These are phyloP conservation scores for Amphipoea oculea DNA, from an alignment of 2,888 invertebrate genomes.

Conservation along the genomic window DNA sequence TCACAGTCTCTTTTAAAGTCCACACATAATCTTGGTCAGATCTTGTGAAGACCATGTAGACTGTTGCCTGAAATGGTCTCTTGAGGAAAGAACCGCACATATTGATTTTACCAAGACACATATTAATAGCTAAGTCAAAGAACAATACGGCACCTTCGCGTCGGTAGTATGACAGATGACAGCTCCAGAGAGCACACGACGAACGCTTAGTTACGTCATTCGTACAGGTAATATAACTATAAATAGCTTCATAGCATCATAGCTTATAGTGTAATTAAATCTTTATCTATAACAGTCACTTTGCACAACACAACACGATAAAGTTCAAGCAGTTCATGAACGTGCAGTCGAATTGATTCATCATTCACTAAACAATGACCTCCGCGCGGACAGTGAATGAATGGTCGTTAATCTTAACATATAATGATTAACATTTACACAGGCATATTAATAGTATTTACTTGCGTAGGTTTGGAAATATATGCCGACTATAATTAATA, in stretches of 20 bases:
- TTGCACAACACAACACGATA: constrained; percentile 23
- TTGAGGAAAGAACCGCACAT: too few species aligned
- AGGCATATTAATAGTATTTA: neutral
- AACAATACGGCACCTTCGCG: neutral
- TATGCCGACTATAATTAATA: neutral
- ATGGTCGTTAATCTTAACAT: constrained; percentile 18
- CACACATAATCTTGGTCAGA: too few species aligned
- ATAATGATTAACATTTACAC: constrained; percentile 10
- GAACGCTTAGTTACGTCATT: too few species aligned
- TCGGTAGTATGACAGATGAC: neutral
- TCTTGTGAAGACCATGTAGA: too few species aligned
- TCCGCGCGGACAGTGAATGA: constrained; percentile 28
- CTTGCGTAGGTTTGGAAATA: neutral
- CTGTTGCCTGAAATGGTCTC: too few species aligned
- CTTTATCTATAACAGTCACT: constrained; percentile 4
- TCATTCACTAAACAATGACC: constrained; percentile 44
- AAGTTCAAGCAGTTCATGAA: constrained; percentile 46
- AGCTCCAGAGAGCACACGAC: too few species aligned
- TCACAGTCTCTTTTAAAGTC: too few species aligned
- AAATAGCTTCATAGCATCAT: too few species aligned
- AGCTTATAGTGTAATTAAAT: constrained; percentile 4
- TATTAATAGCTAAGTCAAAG: neutral
- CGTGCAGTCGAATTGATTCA: constrained; percentile 49
- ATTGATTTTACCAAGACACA: neutral
- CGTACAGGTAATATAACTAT: neutral